Percentiles rank a stretch among this genome's conserved stretches.
phyloP scores from a whole-genome alignment of 2,113 vertebrate genomes.

The Dermatemys mawii region DNA sequence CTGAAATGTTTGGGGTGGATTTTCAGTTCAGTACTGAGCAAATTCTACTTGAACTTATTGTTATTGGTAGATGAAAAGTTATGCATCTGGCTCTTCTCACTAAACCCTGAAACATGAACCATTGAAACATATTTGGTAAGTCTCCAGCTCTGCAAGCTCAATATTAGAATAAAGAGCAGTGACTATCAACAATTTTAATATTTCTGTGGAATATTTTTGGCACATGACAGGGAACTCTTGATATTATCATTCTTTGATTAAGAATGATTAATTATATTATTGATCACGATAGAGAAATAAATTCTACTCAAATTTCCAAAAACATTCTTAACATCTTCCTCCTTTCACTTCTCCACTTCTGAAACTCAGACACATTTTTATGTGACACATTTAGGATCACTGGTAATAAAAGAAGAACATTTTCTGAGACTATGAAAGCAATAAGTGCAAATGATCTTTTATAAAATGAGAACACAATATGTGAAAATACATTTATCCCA shows the following conservation, averaged over 20 bases:
- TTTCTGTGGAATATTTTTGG: neutral
- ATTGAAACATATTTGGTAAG: neutral
- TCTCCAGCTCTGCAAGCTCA: neutral
- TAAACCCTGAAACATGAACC: neutral
- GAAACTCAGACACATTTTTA: conserved; percentile 26
- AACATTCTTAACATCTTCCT: neutral
- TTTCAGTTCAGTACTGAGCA: conserved; percentile 4
- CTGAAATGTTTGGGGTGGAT: neutral
- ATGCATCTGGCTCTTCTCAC: neutral
- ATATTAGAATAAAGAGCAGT: neutral
- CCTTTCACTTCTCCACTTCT: neutral
- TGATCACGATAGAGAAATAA: neutral
- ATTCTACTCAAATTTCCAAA: neutral
- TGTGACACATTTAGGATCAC: conserved; percentile 29
- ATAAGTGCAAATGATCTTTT: conserved; percentile 72
- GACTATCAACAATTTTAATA: neutral
- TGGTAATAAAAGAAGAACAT: conserved; percentile 72
- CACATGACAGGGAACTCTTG: neutral
- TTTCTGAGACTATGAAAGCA: conserved; percentile 69
- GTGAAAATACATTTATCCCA: conserved; percentile 59
- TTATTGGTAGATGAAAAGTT: neutral
- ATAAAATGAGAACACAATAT: conserved; percentile 74
- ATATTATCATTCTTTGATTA: neutral
- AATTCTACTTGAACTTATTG: neutral
- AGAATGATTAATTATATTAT: neutral